Base-by-base conservation (phyloP, 2,113 vertebrate species). In the Chrysochloris asiatica region DNA sequence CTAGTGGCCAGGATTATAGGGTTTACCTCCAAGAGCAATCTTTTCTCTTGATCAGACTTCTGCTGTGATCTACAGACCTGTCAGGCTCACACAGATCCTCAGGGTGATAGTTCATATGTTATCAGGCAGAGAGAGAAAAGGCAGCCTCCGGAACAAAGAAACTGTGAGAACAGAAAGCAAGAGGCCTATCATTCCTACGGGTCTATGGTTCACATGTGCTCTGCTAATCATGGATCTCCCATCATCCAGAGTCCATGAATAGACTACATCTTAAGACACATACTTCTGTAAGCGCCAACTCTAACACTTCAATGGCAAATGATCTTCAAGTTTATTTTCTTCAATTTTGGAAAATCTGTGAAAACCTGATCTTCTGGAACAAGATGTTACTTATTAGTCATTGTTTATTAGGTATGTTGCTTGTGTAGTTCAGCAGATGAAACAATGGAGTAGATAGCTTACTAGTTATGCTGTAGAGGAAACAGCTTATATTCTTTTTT, bases 331-430 rank as follows among this genome's bases (percentile, higher is more conserved):
- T 54, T 88, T 88, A 1, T 73, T 92, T 93, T 69, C 26, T 50
- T 21, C 30, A 76, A 89, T 72, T 93, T 90, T 19, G n/a, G 83
- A 90, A 76, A 93, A 84, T 72, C 6, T 76, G 24, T 0, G 22
- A 19, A 88, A 85, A 94, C 30, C 90, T 88, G 91, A 95, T 87
- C 50, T 97, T 94, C 93, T 96, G 93, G 93, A 96, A 94, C 86
- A 83, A 65, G 48, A 78, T 47, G 88, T 94, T 96, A 96, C 81
- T 96, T 95, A 96, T 96, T n/a, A n/a, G n/a, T n/a, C 97, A 95
- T 95, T 97, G 92, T 89, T 79, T 95, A 59, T 93, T 95, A 96
- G 83, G 71, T 94, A 69, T 94, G 65, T 94, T 67, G 80, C 80
- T 47, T 95, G 80, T 91, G 86, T 95, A 93, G 86, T 92, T 75